phyloP scores from a whole-genome alignment of 2,113 vertebrate genomes.

The Egretta garzetta region DNA sequence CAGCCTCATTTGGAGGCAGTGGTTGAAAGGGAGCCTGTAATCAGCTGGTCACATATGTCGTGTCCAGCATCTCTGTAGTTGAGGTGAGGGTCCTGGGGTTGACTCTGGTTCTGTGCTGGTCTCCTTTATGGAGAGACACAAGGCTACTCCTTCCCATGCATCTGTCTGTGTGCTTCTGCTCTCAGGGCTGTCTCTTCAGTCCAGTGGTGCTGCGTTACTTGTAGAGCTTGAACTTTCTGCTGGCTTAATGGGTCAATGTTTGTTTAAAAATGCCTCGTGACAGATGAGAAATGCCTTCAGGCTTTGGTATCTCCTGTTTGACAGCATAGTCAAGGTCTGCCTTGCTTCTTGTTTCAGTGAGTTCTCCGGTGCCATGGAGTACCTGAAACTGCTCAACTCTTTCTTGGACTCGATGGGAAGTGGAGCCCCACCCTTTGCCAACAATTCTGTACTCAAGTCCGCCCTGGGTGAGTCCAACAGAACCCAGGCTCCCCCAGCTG shows the following conservation, averaged over 20 bases:
- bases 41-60: neutral
- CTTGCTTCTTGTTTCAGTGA: conserved; percentile 79
- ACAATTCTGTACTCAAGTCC: conserved; percentile 72
- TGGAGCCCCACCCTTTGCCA: conserved; percentile 69
- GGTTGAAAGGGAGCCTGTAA: neutral
- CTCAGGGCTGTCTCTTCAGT: neutral
- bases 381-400: conserved; percentile 89
- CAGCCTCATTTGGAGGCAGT: neutral
- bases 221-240: neutral
- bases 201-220: neutral
- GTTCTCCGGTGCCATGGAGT: conserved; percentile 88
- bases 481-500: neutral
- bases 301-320: neutral
- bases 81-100: neutral
- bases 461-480: conserved; percentile 70
- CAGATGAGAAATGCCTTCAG: neutral
- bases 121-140: neutral
- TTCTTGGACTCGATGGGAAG: conserved; percentile 86
- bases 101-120: neutral
- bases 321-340: neutral
- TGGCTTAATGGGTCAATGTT: neutral
- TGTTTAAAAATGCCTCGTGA: neutral
- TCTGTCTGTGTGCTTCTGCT: rapidly evolving
- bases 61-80: neutral
- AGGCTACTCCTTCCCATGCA: neutral